These are phyloP conservation scores for Pollenia amentaria DNA, from an alignment of 2,888 invertebrate genomes.

Conservation along the genomic window DNA sequence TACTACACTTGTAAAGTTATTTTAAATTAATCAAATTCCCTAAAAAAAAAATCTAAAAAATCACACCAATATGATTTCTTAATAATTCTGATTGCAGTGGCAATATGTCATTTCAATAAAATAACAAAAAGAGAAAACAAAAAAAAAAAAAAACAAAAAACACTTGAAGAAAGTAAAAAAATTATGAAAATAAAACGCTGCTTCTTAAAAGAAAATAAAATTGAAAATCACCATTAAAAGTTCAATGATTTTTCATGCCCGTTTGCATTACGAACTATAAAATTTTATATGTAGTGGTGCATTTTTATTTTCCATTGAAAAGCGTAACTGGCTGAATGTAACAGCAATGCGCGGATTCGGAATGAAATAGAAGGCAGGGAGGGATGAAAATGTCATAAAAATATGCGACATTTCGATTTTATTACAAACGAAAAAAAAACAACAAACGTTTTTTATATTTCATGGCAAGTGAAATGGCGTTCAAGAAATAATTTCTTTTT, in stretches of 20 bases:
- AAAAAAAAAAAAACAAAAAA: slow-evolving; percentile 13
- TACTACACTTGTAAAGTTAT: background rate
- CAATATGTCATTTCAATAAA: slow-evolving; percentile 61
- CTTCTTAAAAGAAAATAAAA: slow-evolving; percentile 60
- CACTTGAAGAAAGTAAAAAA: background rate
- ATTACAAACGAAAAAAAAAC: slow-evolving; percentile 79
- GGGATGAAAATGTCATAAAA: slow-evolving; percentile 84
- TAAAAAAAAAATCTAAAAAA: background rate
- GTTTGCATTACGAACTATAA: slow-evolving; percentile 17
- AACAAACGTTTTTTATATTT: slow-evolving; percentile 24
- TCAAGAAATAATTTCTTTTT: slow-evolving; percentile 56
- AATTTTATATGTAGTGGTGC: slow-evolving; percentile 37
- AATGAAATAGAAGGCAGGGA: slow-evolving; percentile 14
- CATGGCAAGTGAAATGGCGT: slow-evolving; percentile 53
- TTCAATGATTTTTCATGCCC: slow-evolving; percentile 66
- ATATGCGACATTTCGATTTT: slow-evolving; percentile 85
- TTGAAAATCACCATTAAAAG: slow-evolving; percentile 68
- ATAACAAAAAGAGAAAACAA: slow-evolving; percentile 9
- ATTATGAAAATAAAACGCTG: slow-evolving; percentile 16
- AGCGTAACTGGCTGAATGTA: slow-evolving; percentile 49
- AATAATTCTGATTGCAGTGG: slow-evolving; percentile 56
- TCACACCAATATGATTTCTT: slow-evolving; percentile 23
- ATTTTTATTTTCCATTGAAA: slow-evolving; percentile 75
- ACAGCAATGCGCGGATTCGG: slow-evolving; percentile 5
- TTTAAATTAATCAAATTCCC: background rate